Conservation (phyloP, 2,888 invertebrate species). For the Himalopsyche japonica region DNA sequence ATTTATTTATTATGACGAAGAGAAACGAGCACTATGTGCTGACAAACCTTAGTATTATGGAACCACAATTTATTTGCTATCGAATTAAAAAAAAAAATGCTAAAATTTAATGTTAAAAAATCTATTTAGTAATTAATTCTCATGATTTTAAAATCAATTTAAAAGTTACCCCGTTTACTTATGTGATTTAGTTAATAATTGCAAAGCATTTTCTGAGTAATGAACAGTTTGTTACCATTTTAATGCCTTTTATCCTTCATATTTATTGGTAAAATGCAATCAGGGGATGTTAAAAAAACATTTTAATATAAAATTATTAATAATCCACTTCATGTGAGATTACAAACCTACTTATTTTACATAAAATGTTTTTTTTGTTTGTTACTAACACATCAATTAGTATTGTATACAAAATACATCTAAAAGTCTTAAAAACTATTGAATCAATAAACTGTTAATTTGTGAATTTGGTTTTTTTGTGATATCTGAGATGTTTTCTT, state of each 20-base stretch:
- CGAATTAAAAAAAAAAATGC: not conserved
- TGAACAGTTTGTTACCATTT: not conserved
- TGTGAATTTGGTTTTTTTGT: not conserved
- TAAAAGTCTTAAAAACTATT: not conserved
- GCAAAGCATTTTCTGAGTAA: not conserved
- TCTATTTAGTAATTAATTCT: not conserved
- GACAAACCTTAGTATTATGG: not conserved
- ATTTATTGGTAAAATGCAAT: not conserved
- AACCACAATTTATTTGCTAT: not conserved
- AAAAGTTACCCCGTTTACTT: slow-evolving; percentile 1
- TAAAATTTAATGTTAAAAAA: too few relatives aligned
- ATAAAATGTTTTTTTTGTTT: not conserved
- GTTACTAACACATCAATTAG: not conserved
- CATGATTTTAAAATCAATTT: not conserved
- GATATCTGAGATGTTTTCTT: too few relatives aligned
- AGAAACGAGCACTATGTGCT: not conserved
- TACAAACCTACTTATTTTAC: not conserved
- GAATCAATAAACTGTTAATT: not conserved
- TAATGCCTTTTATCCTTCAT: not conserved
- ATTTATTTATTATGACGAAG: not conserved
- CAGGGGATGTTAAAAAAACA: not conserved
- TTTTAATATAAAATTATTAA: not conserved
- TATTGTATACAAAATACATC: not conserved
- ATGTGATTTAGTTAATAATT: slow-evolving; percentile 31
- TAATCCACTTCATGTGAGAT: not conserved